Evolutionary conservation across 2,888 invertebrate species (phyloP).

Genomic region (Caenorhabditis sp.): DNA sequence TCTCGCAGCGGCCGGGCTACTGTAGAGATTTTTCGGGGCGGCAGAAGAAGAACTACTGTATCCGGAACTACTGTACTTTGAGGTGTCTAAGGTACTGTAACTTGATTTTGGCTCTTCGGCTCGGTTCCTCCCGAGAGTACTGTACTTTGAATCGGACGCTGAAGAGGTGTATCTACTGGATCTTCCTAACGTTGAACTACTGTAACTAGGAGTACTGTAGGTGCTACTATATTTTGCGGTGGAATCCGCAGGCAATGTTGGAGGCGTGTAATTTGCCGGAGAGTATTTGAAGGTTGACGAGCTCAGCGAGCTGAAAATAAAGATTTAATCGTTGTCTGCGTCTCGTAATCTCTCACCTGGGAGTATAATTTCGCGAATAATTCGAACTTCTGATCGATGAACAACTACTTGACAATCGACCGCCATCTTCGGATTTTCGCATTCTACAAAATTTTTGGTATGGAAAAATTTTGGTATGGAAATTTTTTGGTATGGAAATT

Average conservation of each 20-base stretch:
- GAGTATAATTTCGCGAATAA: conserved; percentile 43
- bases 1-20: conserved; percentile 39
- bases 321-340: not conserved
- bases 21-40: conserved; percentile 35
- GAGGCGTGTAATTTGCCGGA: conserved; percentile 28
- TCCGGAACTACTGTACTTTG: no score
- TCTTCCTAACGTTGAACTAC: conserved; percentile 17
- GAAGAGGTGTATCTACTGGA: conserved; percentile 10
- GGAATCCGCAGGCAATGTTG: not conserved
- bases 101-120: no score
- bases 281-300: conserved; percentile 37
- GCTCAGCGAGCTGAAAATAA: conserved; percentile 1
- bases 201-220: conserved; percentile 20
- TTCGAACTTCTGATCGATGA: conserved; percentile 50
- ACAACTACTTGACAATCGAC: conserved; percentile 51
- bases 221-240: not conserved
- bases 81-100: no score
- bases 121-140: not conserved
- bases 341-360: conserved; percentile 14
- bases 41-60: not conserved
- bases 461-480: not conserved
- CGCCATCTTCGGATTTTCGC: conserved; percentile 35
- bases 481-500: not conserved
- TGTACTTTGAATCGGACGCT: not conserved
- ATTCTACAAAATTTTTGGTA: conserved; percentile 28